These are phyloP conservation scores for Urechis unicinctus DNA, from an alignment of 2,888 invertebrate genomes.

Conservation along the genomic window DNA sequence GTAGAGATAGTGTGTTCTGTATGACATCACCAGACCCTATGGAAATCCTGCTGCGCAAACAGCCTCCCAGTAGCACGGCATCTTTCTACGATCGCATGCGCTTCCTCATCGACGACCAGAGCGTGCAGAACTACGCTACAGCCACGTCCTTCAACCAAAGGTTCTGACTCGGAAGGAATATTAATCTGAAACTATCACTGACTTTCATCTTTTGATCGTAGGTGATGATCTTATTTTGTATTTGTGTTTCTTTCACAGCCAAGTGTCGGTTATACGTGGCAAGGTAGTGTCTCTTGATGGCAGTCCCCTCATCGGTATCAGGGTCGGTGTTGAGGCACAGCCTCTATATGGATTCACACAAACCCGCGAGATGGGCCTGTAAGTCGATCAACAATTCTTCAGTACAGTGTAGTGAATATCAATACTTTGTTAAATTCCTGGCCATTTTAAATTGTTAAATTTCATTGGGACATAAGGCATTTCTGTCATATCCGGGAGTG, in stretches of 20 bases:
- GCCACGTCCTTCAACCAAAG: constrained; percentile 97
- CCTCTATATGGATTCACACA: constrained; percentile 87
- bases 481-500: too few species aligned
- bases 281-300: constrained; percentile 91
- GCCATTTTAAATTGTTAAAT: too few species aligned
- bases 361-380: constrained; percentile 50
- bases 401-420: too few species aligned
- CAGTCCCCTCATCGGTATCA: constrained; percentile 91
- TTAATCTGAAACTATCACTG: not conserved
- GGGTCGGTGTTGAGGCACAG: constrained; percentile 92
- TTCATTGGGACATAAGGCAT: too few species aligned
- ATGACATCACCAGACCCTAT: constrained; percentile 92
- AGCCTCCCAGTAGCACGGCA: constrained; percentile 91
- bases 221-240: not conserved
- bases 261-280: constrained; percentile 97
- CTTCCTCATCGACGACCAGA: constrained; percentile 96
- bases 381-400: constrained; percentile 31
- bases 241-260: constrained; percentile 59
- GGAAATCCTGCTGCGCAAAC: constrained; percentile 89
- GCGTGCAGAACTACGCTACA: constrained; percentile 96
- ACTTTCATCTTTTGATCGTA: not conserved
- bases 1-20: constrained; percentile 88
- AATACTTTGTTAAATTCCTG: too few species aligned
- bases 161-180: constrained; percentile 68
- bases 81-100: constrained; percentile 96